These are phyloP conservation scores for Drosophila azteca DNA, from an alignment of 1,140 invertebrate genomes.

Conservation along the genomic window DNA sequence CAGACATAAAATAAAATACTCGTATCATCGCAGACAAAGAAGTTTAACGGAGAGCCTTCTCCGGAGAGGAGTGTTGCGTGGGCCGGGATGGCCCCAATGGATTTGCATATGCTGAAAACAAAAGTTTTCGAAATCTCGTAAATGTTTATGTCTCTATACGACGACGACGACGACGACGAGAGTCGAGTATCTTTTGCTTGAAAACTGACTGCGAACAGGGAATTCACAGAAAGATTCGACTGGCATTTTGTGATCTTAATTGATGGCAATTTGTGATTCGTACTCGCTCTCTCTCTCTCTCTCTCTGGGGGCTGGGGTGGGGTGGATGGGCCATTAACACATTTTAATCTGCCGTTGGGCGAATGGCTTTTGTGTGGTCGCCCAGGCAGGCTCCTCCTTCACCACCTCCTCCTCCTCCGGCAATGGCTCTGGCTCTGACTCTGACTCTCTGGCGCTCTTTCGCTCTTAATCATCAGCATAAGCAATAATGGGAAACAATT, in stretches of 20 bases:
- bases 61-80: conserved; percentile 2
- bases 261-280: conserved; percentile 70
- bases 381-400: background rate
- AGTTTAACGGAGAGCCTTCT: background rate
- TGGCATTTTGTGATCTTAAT: conserved; percentile 73
- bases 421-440: conserved; percentile 18
- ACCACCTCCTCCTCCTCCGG: too few relatives aligned
- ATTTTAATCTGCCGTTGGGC: conserved; percentile 77
- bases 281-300: conserved; percentile 1
- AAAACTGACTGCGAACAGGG: conserved; percentile 15
- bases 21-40: conserved; percentile 1
- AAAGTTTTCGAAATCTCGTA: conserved; percentile 25
- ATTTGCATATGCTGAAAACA: conserved; percentile 49
- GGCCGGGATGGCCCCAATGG: conserved; percentile 6
- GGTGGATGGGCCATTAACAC: conserved; percentile 67
- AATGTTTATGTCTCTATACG: conserved; percentile 1
- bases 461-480: conserved; percentile 79
- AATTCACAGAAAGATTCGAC: conserved; percentile 38
- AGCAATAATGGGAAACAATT: conserved; percentile 81
- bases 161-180: too few relatives aligned
- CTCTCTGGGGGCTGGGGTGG: background rate
- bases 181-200: background rate
- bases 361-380: conserved; percentile 74
- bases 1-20: background rate
- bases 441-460: conserved; percentile 39